Conservation (phyloP, 35 echinoderm and acorn worm genomes). For the Strongylocentrotus purpuratus region DNA sequence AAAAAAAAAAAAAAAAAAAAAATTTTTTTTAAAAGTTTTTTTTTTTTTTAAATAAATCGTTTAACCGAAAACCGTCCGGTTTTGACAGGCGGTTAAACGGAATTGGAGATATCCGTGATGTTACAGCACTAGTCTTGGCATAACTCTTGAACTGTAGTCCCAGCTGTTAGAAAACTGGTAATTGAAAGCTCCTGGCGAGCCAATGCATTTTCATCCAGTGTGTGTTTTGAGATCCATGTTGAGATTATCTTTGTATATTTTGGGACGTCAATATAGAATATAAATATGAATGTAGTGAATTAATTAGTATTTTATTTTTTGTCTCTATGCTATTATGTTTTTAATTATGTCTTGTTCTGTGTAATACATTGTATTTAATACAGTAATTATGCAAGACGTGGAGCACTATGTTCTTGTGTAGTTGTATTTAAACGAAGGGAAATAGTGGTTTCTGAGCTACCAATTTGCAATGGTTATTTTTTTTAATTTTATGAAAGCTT, state of each 20-base stretch:
- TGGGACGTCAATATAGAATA: not conserved
- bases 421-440: not conserved
- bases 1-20: too few relatives aligned
- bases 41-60: too few relatives aligned
- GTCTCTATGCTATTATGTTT: not conserved
- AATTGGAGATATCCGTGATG: too few relatives aligned
- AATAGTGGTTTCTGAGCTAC: not conserved
- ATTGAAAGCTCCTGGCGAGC: not conserved
- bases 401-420: not conserved
- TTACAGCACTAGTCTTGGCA: too few relatives aligned
- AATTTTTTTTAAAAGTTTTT: too few relatives aligned
- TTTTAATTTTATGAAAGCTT: not conserved
- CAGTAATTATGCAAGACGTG: not conserved
- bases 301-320: not conserved
- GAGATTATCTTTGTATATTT: not conserved
- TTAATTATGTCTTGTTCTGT: not conserved
- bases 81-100: too few relatives aligned
- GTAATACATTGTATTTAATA: not conserved
- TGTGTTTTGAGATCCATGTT: not conserved
- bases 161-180: not conserved
- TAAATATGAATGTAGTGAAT: not conserved
- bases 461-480: not conserved
- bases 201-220: not conserved
- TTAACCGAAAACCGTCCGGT: too few relatives aligned
- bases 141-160: too few relatives aligned